These are phyloP conservation scores for Leptinotarsa haldemani DNA, from an alignment of 2,888 invertebrate species.

Conservation along the genomic window DNA sequence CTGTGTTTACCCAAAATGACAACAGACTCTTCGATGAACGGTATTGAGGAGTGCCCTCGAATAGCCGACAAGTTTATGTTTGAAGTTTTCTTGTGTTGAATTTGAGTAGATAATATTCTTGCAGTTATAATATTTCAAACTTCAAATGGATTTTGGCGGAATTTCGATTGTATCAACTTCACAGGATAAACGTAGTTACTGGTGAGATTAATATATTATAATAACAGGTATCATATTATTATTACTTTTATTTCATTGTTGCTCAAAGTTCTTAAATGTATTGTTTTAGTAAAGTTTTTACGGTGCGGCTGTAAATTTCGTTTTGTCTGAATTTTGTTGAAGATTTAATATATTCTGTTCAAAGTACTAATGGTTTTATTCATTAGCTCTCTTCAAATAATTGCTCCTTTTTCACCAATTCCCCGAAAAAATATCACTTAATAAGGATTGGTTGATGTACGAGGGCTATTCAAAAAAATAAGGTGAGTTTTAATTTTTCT, in stretches of 20 bases:
- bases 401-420: not conserved
- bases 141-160: not conserved
- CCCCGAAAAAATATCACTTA: not conserved
- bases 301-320: not conserved
- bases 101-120: too few relatives aligned
- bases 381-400: not conserved
- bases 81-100: too few relatives aligned
- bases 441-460: too few relatives aligned
- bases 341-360: slow-evolving; percentile 41
- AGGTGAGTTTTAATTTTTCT: too few relatives aligned
- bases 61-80: too few relatives aligned
- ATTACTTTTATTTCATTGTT: not conserved
- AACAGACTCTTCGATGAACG: too few relatives aligned
- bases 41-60: too few relatives aligned
- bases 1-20: too few relatives aligned
- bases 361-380: slow-evolving; percentile 13
- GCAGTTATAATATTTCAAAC: too few relatives aligned
- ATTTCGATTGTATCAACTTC: slow-evolving; percentile 2
- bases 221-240: not conserved
- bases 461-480: too few relatives aligned
- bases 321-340: slow-evolving; percentile 26
- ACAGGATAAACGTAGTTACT: slow-evolving; percentile 1
- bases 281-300: not conserved
- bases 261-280: not conserved
- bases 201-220: not conserved